Percentiles rank a stretch among this genome's conserved stretches.
Conservation (phyloP, 2,888 invertebrate genomes). For the Sabatieria punctata region DNA sequence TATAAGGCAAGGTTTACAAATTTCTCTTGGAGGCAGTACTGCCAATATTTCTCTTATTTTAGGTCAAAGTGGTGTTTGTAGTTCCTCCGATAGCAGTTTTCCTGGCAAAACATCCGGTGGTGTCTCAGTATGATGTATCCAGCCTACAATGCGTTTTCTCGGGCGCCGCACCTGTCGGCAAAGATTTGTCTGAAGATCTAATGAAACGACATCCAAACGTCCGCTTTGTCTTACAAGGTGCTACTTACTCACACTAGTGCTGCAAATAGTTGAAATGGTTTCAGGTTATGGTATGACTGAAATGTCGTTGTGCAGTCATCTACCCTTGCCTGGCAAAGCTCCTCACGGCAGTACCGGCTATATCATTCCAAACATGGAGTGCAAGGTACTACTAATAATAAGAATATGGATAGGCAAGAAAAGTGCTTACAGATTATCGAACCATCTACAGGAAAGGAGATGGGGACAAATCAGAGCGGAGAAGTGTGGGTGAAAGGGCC, state of each 20-base stretch:
- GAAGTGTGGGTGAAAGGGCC: neutral
- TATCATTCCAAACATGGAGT: neutral
- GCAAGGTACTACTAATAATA: too few species aligned
- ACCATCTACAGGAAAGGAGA: neutral
- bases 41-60: slow-evolving; percentile 11
- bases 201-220: neutral
- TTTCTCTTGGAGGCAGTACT: neutral
- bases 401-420: neutral
- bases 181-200: slow-evolving; percentile 38
- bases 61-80: slow-evolving; percentile 49
- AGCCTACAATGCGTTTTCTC: slow-evolving; percentile 50
- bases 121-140: slow-evolving; percentile 53
- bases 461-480: neutral
- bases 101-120: slow-evolving; percentile 46
- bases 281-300: slow-evolving; percentile 32
- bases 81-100: slow-evolving; percentile 62
- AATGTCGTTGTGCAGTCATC: neutral
- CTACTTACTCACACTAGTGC: too few species aligned
- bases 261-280: too few species aligned
- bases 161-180: slow-evolving; percentile 63
- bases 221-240: too few species aligned
- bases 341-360: neutral
- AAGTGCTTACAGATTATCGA: neutral
- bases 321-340: neutral
- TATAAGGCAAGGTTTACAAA: neutral